These are phyloP conservation scores for Thysanoteuthis rhombus DNA, from an alignment of 2,888 invertebrate genomes.

Conservation along the genomic window DNA sequence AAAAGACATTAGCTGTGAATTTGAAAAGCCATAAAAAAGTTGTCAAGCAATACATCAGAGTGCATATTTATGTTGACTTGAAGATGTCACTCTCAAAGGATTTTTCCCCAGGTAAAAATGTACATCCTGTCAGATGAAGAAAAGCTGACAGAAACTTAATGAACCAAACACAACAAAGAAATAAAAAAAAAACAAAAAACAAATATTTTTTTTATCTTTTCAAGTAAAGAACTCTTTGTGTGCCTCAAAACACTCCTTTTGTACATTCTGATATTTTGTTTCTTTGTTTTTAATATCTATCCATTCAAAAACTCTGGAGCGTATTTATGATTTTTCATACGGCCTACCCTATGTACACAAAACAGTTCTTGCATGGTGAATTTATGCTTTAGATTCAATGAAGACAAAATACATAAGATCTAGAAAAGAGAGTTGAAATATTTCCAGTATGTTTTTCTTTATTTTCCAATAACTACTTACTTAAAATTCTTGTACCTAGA, in stretches of 20 bases:
- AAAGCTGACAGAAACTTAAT: not conserved
- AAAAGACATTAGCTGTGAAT: not conserved
- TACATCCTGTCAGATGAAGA: not conserved
- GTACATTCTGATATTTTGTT: not conserved
- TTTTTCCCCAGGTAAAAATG: not conserved
- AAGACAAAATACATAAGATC: not conserved
- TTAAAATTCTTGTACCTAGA: constrained; percentile 12
- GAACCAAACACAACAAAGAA: not conserved
- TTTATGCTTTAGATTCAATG: not conserved
- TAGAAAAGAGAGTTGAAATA: not conserved
- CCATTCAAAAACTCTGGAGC: not conserved
- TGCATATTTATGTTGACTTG: not conserved
- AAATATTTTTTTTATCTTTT: not conserved
- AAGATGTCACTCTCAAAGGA: not conserved
- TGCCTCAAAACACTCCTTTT: not conserved
- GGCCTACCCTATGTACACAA: not conserved
- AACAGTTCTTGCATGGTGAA: not conserved
- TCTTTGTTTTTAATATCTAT: not conserved
- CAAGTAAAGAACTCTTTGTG: not conserved
- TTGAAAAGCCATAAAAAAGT: not conserved
- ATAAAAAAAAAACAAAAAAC: too few species aligned
- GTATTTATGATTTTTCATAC: not conserved
- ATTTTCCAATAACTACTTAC: not conserved
- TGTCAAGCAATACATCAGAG: not conserved
- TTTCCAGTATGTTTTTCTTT: not conserved